Conservation (phyloP, 2,113 vertebrate genomes). For the Cheirogaleus medius region DNA sequence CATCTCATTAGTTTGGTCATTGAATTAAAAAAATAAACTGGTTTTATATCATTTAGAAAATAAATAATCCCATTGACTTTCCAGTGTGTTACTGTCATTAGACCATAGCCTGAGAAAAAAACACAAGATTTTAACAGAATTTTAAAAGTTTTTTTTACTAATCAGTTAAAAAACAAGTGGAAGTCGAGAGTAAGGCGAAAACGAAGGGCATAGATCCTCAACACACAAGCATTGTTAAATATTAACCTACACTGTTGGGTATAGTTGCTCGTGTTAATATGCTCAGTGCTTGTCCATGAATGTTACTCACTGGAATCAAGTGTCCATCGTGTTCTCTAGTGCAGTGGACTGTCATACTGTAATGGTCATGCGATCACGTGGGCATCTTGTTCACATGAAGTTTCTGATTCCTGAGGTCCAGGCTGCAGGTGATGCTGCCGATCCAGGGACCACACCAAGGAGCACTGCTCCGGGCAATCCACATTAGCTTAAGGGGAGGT, state of each 20-base stretch:
- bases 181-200: background rate
- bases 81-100: background rate
- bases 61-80: background rate
- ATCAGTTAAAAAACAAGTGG: background rate
- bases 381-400: background rate
- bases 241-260: background rate
- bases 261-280: background rate
- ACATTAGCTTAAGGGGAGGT: background rate
- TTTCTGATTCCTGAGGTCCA: background rate
- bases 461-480: background rate
- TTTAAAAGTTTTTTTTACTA: background rate
- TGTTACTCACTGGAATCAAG: background rate
- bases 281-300: background rate
- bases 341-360: background rate
- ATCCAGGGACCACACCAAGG: background rate
- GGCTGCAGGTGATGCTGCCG: background rate
- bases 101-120: background rate
- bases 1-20: background rate
- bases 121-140: background rate
- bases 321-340: background rate
- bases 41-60: slow-evolving; percentile 25
- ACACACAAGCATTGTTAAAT: background rate
- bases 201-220: background rate
- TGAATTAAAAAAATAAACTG: background rate
- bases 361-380: fast-evolving